These are phyloP conservation scores for Frankliniella intonsa DNA, from an alignment of 2,888 invertebrate species.

Conservation along the genomic window DNA sequence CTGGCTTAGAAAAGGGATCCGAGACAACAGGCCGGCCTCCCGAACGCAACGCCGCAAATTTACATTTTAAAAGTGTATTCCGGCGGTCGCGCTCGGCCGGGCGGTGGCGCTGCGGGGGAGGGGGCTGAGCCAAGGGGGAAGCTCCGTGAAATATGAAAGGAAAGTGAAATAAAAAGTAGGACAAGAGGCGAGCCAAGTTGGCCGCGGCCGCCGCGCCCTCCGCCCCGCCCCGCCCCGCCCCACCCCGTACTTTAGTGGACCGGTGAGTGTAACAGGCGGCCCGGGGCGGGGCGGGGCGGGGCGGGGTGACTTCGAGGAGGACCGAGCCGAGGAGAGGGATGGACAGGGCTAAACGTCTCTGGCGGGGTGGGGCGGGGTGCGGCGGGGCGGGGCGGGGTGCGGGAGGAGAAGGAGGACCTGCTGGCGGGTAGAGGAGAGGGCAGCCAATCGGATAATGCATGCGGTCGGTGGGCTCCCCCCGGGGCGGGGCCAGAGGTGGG, in stretches of 20 bases:
- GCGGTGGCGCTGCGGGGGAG: not conserved
- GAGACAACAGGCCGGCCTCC: too few relatives aligned
- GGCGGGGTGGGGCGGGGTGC: not conserved
- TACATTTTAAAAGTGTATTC: slow-evolving; percentile 25
- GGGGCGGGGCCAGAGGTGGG: too few relatives aligned
- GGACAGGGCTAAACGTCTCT: not conserved
- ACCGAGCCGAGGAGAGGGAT: not conserved
- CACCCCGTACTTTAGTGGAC: not conserved
- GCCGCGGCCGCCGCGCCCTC: not conserved
- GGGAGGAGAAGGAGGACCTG: not conserved
- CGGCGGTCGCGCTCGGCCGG: not conserved
- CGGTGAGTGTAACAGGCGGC: not conserved
- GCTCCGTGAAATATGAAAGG: slow-evolving; percentile 17
- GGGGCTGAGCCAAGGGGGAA: not conserved
- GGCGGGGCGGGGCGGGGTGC: not conserved
- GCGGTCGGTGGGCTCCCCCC: too few relatives aligned
- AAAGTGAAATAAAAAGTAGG: slow-evolving; percentile 15
- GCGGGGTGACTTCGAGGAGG: not conserved
- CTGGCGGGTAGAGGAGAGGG: too few relatives aligned
- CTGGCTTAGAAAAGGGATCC: too few relatives aligned
- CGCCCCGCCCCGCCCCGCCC: not conserved
- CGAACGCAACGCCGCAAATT: not conserved
- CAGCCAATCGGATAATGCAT: too few relatives aligned
- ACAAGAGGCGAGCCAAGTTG: not conserved
- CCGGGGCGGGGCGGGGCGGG: slow-evolving; percentile 1